Percentiles rank a stretch among this genome's conserved stretches.
Conservation (phyloP, 2,797 vertebrate species). For the Pipistrellus nathusii region DNA sequence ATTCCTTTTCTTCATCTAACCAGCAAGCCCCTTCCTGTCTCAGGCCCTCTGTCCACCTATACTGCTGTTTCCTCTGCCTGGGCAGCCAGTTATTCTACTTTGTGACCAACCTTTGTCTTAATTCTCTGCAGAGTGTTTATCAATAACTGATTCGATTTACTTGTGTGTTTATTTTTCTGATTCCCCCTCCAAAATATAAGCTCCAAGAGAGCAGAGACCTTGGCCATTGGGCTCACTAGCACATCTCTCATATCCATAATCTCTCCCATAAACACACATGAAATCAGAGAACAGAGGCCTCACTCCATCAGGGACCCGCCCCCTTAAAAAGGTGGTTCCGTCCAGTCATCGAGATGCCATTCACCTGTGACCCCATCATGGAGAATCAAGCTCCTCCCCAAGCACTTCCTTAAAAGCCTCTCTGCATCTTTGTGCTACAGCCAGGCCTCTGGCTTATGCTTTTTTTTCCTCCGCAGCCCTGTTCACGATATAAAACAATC, state of each 20-base stretch:
- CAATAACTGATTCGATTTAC: not conserved
- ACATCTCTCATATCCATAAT: not conserved
- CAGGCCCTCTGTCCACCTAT: not conserved
- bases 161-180: slow-evolving; percentile 8
- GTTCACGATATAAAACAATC: not conserved
- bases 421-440: too few relatives aligned
- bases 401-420: not conserved
- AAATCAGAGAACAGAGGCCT: not conserved
- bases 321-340: not conserved
- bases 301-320: not conserved
- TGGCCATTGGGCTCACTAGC: not conserved
- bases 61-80: not conserved
- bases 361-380: not conserved
- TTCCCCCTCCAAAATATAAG: not conserved
- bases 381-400: too few relatives aligned
- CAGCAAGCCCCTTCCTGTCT: not conserved
- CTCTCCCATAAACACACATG: not conserved
- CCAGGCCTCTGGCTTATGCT: not conserved
- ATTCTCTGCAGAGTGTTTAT: not conserved
- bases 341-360: not conserved
- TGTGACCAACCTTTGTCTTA: not conserved
- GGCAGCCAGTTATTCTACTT: not conserved
- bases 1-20: not conserved
- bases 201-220: not conserved
- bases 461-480: not conserved